A percentile compares a stretch with the other conserved stretches of the same genome.
These are phyloP conservation scores for Oreochromis spilurus DNA, from an alignment of 2,113 vertebrate species.

Conservation along the genomic window DNA sequence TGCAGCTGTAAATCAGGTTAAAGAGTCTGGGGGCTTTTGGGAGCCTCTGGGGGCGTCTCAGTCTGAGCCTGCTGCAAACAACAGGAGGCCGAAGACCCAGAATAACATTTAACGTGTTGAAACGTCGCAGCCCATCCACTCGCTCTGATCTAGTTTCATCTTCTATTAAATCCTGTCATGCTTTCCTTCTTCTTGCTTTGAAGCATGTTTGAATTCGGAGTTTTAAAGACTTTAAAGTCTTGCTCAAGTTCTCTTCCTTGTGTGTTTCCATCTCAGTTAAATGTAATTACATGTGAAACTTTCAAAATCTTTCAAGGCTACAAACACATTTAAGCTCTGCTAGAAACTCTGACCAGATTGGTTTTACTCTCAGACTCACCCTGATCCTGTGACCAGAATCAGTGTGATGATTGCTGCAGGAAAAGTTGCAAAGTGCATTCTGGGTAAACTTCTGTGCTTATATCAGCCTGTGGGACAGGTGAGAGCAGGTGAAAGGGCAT, in stretches of 20 bases:
- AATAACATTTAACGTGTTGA: not conserved
- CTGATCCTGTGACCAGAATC: not conserved
- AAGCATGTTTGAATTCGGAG: not conserved
- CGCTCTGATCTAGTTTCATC: too few species aligned
- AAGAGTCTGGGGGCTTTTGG: not conserved
- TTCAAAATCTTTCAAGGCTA: not conserved
- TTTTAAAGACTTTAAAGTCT: not conserved
- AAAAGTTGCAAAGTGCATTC: not conserved
- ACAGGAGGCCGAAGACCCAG: not conserved
- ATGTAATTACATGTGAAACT: not conserved
- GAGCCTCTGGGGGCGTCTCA: not conserved
- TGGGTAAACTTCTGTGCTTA: not conserved
- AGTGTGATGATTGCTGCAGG: not conserved
- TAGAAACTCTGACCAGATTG: not conserved
- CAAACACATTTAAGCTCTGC: not conserved
- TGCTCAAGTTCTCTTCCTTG: not conserved
- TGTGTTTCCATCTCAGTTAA: not conserved
- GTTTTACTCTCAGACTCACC: not conserved
- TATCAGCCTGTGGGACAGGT: not conserved
- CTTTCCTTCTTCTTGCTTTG: not conserved
- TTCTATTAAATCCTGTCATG: not conserved
- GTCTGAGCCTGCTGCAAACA: not conserved
- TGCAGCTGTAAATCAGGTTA: constrained; percentile 17
- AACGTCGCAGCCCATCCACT: too few species aligned
- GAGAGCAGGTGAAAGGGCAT: not conserved